Percentiles rank a stretch among this genome's conserved stretches.
phyloP scores from a whole-genome alignment of 1,140 invertebrate species.

The Caenorhabditis brenneri region DNA sequence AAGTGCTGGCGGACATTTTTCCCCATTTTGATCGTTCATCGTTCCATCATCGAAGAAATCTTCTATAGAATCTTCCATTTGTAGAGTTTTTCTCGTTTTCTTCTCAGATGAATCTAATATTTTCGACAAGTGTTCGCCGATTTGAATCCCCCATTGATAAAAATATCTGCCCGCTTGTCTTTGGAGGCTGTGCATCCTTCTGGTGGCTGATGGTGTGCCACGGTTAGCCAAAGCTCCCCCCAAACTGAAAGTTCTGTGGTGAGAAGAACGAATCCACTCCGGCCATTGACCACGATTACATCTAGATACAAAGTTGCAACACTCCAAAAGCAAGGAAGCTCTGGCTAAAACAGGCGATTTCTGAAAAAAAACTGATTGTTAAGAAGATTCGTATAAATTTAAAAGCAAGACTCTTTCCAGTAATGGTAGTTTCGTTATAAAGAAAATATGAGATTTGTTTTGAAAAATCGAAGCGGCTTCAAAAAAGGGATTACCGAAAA shows the following conservation, averaged over 20 bases:
- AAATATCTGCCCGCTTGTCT: constrained; percentile 91
- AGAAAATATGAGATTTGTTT: too few relatives aligned
- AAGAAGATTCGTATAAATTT: not conserved
- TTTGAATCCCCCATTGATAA: constrained; percentile 86
- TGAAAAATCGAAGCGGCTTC: too few relatives aligned
- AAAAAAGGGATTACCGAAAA: too few relatives aligned
- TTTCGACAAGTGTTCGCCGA: constrained; percentile 78
- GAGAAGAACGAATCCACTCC: constrained; percentile 87
- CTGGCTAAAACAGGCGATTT: constrained; percentile 89
- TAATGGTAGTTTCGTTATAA: too few relatives aligned
- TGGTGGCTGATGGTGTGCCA: constrained; percentile 75
- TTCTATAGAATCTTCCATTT: constrained; percentile 92
- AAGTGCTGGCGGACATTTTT: constrained; percentile 86
- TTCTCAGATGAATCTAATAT: constrained; percentile 56
- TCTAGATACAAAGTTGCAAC: constrained; percentile 91
- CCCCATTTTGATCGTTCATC: constrained; percentile 73
- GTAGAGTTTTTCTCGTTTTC: constrained; percentile 79
- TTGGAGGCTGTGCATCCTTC: constrained; percentile 83
- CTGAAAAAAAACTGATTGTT: constrained; percentile 76
- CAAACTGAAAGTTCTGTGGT: constrained; percentile 65
- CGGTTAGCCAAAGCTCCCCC: constrained; percentile 71
- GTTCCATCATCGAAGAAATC: constrained; percentile 93
- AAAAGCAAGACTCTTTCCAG: too few relatives aligned
- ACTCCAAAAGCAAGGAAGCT: constrained; percentile 89
- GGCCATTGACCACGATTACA: constrained; percentile 99